phyloP scores from a whole-genome alignment of 1,140 invertebrate genomes.

The Musca vetustissima region DNA sequence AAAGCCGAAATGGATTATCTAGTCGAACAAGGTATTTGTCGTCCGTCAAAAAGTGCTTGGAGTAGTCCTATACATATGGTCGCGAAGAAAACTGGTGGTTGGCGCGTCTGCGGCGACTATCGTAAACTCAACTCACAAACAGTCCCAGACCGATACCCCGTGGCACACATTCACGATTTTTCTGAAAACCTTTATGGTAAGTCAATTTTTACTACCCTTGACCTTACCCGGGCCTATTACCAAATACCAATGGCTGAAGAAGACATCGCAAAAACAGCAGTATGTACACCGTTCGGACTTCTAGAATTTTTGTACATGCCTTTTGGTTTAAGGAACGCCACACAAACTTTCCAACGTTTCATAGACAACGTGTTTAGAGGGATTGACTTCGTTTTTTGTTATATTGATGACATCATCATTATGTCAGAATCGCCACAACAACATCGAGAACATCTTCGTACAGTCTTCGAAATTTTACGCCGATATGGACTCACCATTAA shows the following conservation, averaged over 20 bases:
- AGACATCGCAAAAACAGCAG: not conserved
- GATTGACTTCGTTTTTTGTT: slow-evolving; percentile 8
- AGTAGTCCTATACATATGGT: not conserved
- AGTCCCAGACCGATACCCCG: not conserved
- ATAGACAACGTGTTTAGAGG: not conserved
- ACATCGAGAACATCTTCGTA: not conserved
- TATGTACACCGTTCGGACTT: not conserved
- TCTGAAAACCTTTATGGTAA: not conserved
- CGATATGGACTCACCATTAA: slow-evolving; percentile 34
- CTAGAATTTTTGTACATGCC: not conserved
- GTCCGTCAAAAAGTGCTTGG: not conserved
- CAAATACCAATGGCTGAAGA: slow-evolving; percentile 1
- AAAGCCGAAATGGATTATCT: not conserved
- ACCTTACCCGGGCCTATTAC: not conserved
- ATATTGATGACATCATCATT: slow-evolving; percentile 11
- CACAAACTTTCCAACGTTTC: slow-evolving; percentile 4
- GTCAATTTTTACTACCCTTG: not conserved
- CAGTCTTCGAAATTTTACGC: not conserved
- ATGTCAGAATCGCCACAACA: slow-evolving; percentile 3
- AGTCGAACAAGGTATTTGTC: not conserved
- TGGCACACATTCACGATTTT: not conserved
- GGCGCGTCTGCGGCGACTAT: not conserved
- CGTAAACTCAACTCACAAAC: not conserved
- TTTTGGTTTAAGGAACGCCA: not conserved
- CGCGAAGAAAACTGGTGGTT: not conserved